Percentiles rank a stretch among this genome's conserved stretches.
phyloP scores from a whole-genome alignment of 2,113 vertebrate species.

The Zosterops pallidus region DNA sequence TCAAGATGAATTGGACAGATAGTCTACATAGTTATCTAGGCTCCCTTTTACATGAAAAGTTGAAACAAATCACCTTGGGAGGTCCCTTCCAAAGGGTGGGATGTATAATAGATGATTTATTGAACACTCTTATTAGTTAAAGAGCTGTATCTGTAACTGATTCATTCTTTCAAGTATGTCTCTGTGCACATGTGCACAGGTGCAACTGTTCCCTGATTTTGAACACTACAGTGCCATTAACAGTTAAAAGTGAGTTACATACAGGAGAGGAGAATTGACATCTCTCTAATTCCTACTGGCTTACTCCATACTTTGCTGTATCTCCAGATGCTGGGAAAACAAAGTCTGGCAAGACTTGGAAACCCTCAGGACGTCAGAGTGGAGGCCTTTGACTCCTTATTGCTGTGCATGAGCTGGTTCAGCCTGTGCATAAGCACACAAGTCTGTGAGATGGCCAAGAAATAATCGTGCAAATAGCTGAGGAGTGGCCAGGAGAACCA shows the following conservation, averaged over 20 bases:
- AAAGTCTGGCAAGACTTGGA: background rate
- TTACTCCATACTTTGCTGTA: background rate
- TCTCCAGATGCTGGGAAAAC: background rate
- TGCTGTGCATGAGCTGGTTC: background rate
- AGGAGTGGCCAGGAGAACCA: background rate
- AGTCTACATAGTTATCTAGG: background rate
- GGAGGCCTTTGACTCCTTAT: background rate
- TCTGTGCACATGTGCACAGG: rapidly evolving
- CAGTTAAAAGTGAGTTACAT: background rate
- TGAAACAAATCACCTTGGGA: background rate
- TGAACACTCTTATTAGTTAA: background rate
- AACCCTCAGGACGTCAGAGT: background rate
- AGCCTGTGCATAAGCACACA: rapidly evolving
- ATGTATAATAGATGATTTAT: background rate
- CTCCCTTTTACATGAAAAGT: background rate
- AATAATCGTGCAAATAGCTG: background rate
- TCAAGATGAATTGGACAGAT: background rate
- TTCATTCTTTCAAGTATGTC: background rate
- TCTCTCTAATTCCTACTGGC: background rate
- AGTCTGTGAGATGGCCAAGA: background rate
- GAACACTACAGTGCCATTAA: background rate
- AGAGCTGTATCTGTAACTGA: background rate
- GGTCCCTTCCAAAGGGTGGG: background rate
- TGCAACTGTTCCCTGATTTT: background rate
- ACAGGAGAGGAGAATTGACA: background rate